These are phyloP conservation scores for Stichopus chloronotus DNA, from an alignment of 35 echinoderm and acorn worm species.

Conservation along the genomic window DNA sequence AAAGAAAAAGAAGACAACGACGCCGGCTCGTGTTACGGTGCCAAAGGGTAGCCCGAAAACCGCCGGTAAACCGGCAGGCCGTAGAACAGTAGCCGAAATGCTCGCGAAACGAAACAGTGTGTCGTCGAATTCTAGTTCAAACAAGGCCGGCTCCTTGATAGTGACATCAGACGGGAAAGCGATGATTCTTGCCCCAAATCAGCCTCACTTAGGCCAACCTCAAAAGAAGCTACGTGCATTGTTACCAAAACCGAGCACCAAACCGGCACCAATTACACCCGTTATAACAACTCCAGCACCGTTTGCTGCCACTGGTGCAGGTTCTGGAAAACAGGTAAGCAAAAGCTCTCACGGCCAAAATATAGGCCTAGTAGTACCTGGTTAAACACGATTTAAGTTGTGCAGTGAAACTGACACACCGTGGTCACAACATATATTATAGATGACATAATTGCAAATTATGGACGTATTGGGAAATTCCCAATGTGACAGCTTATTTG, in stretches of 20 bases:
- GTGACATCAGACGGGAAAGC: conserved; percentile 5
- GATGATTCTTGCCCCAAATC: background rate
- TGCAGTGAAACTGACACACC: too few relatives aligned
- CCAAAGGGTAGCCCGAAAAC: background rate
- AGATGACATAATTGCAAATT: too few relatives aligned
- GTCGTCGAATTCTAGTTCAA: background rate
- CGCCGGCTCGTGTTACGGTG: background rate
- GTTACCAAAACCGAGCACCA: conserved; percentile 18
- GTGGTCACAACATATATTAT: too few relatives aligned
- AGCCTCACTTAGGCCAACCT: background rate
- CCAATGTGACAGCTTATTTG: too few relatives aligned
- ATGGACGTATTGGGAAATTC: too few relatives aligned
- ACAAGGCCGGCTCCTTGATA: background rate
- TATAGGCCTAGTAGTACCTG: too few relatives aligned
- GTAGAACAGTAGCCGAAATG: conserved; percentile 52
- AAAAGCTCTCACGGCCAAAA: background rate
- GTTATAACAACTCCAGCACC: background rate
- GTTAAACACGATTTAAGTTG: too few relatives aligned
- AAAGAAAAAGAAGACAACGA: conserved; percentile 38
- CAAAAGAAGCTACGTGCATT: conserved; percentile 39
- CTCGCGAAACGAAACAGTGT: background rate
- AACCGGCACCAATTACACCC: background rate
- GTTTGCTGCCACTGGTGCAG: background rate
- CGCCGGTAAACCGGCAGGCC: background rate
- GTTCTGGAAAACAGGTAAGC: conserved; percentile 3